Percentiles rank a stretch among this genome's conserved stretches.
Evolutionary conservation across 2,113 vertebrate genomes (phyloP).

Genomic region (Pagrus major): DNA sequence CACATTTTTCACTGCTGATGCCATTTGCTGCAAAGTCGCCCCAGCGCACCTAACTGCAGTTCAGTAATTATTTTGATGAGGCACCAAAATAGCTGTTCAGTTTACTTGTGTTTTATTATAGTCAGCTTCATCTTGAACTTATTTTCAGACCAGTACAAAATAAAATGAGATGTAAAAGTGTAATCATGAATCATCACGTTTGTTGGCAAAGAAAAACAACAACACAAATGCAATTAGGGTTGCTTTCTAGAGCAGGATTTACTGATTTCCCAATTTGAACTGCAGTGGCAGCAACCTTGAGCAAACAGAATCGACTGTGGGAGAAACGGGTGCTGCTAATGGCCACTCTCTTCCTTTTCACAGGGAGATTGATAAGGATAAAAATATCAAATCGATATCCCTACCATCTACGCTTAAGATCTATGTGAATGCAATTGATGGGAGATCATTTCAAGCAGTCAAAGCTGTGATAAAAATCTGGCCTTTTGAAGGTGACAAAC

Average conservation of each 20-base stretch:
- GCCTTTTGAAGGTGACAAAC: neutral
- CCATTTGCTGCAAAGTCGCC: conserved; percentile 9
- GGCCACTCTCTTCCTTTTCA: neutral
- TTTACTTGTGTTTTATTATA: neutral
- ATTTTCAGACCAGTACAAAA: neutral
- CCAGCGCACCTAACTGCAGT: neutral
- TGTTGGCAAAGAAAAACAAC: neutral
- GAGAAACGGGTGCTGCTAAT: neutral
- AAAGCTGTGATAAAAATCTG: neutral
- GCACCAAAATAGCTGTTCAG: conserved; percentile 11
- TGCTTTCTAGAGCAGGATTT: neutral
- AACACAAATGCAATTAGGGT: conserved; percentile 16
- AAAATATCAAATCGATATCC: neutral
- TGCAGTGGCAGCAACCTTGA: neutral
- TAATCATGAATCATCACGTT: conserved; percentile 7
- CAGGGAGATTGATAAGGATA: neutral
- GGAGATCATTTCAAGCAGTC: neutral
- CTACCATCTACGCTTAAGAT: neutral
- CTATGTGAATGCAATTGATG: neutral
- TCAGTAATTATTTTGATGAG: conserved; percentile 26
- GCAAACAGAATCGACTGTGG: neutral
- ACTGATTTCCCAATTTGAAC: conserved; percentile 28
- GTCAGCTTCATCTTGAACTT: conserved; percentile 1
- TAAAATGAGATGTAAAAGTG: conserved; percentile 11
- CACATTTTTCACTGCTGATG: neutral